phyloP scores from a whole-genome alignment of 2,113 vertebrate species.

The Merops nubicus region DNA sequence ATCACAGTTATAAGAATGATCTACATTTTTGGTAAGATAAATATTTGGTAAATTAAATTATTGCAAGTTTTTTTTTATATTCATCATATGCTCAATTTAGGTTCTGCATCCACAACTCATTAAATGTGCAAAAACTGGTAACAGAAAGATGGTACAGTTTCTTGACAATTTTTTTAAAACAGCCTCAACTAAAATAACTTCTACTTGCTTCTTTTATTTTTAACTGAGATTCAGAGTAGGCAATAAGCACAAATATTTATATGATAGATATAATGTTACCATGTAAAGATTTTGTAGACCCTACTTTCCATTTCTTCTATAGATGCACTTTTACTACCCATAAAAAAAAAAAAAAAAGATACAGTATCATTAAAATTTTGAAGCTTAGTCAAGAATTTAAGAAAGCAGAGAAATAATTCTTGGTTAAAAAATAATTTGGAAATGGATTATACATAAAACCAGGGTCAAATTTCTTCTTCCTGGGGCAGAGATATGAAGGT shows the following conservation, averaged over 20 bases:
- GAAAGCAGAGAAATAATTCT: background rate
- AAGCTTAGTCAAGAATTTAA: background rate
- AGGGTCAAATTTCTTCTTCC: background rate
- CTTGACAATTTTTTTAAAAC: background rate
- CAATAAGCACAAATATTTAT: background rate
- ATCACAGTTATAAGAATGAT: background rate
- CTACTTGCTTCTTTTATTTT: background rate
- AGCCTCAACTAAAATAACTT: background rate
- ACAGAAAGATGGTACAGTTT: background rate
- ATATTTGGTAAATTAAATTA: conserved; percentile 34
- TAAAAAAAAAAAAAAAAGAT: background rate
- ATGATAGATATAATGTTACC: background rate
- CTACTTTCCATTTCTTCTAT: background rate
- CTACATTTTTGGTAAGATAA: background rate
- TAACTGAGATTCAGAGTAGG: background rate
- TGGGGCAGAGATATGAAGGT: background rate
- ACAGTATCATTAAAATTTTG: background rate
- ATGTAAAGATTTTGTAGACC: background rate
- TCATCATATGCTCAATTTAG: background rate
- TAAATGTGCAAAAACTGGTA: background rate
- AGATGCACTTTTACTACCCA: background rate
- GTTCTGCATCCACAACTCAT: conserved; percentile 11
- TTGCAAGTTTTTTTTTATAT: background rate
- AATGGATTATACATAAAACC: background rate
- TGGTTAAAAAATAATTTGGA: background rate